Base-by-base conservation (phyloP, 2,797 vertebrate genomes). In the Rachycentron canadum region DNA sequence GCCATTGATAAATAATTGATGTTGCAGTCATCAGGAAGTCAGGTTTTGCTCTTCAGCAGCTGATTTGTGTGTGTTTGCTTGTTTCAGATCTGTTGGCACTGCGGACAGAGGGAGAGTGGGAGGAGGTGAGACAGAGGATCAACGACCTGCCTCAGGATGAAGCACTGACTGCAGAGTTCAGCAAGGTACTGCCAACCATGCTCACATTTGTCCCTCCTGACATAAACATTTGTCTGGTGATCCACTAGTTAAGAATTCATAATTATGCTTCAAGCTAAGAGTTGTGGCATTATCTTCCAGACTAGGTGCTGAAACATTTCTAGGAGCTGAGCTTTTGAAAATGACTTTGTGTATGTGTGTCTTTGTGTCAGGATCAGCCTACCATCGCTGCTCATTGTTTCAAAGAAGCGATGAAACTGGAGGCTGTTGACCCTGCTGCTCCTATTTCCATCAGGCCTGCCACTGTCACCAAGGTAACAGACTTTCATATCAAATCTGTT, bases 381-480 rank as follows among this genome's bases (percentile, higher is more conserved):
- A 78, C 94, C 79, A 91, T 98, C 3, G 88, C 93, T 56, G 78
- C 93, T 67, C 98, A 99, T 91, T 94, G 95, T 0, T 99, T 99
- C 85, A 95, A 95, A 79, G 93, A 96, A 90, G 96, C 96, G 62
- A 99, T 99, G 98, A 99, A 99, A 92, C 91, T 99, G 75, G 98
- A 99, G 92, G 98, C 97, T 69, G 95, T 99, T 81, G 96, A 99
- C 88, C 97, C 96, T 3, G 75, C 88, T 86, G 94, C 96, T 91
- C 98, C 98, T n/a, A 97, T 98, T 92, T 95, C 94, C 66, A 97
- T 99, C 87, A 95, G 95, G 78, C 98, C 98, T 76, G 98, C 98
- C 78, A 97, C 98, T 52, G 93, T 99, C 88, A 86, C 95, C 85
- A 98, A 98, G 98, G 98, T 99, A 97, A 92, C 88, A 73, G 69